These are phyloP conservation scores for Ophonus ardosiacus DNA, from an alignment of 2,888 invertebrate species.

Conservation along the genomic window DNA sequence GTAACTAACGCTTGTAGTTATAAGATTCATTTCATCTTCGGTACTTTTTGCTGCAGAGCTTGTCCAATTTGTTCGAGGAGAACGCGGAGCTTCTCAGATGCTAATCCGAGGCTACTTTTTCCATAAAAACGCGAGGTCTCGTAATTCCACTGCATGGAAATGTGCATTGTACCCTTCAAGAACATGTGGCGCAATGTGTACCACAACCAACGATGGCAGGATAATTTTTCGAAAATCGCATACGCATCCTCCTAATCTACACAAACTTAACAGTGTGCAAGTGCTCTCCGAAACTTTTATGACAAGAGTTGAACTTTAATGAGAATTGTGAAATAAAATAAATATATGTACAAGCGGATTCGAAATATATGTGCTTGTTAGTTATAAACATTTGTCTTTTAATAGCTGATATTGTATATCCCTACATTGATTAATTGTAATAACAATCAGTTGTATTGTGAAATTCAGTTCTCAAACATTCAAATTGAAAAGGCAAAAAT, in stretches of 20 bases:
- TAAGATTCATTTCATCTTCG: neutral
- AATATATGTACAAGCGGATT: neutral
- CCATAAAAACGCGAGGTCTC: slow-evolving; percentile 72
- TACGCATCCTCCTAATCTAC: slow-evolving; percentile 67
- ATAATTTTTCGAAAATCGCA: slow-evolving; percentile 69
- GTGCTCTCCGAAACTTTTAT: neutral
- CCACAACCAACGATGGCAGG: slow-evolving; percentile 68
- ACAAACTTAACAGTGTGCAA: slow-evolving; percentile 46
- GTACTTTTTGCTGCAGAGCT: slow-evolving; percentile 23
- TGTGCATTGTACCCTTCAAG: slow-evolving; percentile 72
- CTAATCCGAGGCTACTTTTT: slow-evolving; percentile 71
- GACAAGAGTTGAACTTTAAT: neutral
- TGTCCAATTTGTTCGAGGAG: slow-evolving; percentile 65
- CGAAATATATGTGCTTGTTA: neutral
- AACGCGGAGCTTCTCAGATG: slow-evolving; percentile 70
- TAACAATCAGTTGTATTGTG: too few relatives aligned
- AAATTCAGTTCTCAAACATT: too few relatives aligned
- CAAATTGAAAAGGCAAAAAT: too few relatives aligned
- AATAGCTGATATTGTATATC: too few relatives aligned
- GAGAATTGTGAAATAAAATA: neutral
- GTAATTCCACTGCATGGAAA: slow-evolving; percentile 73
- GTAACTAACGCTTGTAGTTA: neutral
- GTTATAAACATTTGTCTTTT: too few relatives aligned
- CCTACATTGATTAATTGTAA: too few relatives aligned
- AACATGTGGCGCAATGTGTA: slow-evolving; percentile 71